Evolutionary conservation across 2,888 invertebrate genomes (phyloP).

Genomic region (Eilema caniola): DNA sequence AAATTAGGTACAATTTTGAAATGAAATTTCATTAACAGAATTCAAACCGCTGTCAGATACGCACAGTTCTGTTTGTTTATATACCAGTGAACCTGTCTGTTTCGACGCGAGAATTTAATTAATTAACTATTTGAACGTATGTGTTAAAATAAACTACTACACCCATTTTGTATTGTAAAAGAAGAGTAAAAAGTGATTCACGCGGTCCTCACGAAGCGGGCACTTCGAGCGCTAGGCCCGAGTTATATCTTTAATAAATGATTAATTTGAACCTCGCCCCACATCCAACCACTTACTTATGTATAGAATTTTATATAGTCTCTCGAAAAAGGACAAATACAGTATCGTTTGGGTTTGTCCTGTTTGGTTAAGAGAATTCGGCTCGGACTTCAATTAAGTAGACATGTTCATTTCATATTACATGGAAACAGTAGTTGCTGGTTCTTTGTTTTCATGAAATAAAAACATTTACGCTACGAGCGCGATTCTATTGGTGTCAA

Average conservation of each 20-base stretch:
- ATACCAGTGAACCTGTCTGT: not conserved
- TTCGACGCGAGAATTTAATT: not conserved
- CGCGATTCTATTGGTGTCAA: too few species aligned
- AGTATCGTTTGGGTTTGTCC: constrained; percentile 18
- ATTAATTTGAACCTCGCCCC: constrained; percentile 54
- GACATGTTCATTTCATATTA: not conserved
- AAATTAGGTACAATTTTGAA: not conserved
- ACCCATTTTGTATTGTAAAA: constrained; percentile 9
- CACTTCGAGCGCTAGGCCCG: constrained; percentile 46
- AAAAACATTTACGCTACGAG: too few species aligned
- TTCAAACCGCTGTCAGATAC: not conserved
- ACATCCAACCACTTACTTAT: constrained; percentile 38
- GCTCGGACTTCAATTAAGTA: constrained; percentile 19
- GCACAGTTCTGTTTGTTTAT: not conserved
- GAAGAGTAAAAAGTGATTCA: constrained; percentile 23
- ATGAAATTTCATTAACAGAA: not conserved
- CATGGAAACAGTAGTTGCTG: not conserved
- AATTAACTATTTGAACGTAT: not conserved
- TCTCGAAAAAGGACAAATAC: constrained; percentile 36
- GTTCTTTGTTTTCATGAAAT: not conserved
- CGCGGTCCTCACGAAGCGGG: constrained; percentile 27
- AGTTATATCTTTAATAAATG: constrained; percentile 56
- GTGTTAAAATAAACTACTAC: not conserved
- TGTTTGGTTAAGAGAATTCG: constrained; percentile 12
- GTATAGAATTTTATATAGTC: constrained; percentile 35